Conservation (phyloP, 2,888 invertebrate genomes). For the Sympetrum striolatum region DNA sequence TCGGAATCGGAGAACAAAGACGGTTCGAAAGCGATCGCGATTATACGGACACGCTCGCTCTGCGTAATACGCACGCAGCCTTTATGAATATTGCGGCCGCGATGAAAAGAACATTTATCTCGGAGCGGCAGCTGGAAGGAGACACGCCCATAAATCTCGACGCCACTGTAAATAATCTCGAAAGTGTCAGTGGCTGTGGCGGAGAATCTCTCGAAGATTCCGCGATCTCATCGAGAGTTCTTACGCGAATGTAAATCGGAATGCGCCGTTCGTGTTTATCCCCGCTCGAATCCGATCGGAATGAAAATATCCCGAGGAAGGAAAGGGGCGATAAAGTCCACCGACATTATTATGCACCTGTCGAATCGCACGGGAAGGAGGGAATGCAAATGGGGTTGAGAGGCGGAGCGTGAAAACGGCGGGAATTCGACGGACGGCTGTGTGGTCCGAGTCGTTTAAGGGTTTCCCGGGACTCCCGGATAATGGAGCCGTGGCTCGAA, state of each 20-base stretch:
- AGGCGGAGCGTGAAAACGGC: not conserved
- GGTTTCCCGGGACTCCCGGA: not conserved
- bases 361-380: not conserved
- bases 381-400: not conserved
- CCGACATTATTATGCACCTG: not conserved
- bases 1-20: too few relatives aligned
- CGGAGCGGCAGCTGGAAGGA: not conserved
- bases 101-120: not conserved
- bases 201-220: not conserved
- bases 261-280: not conserved
- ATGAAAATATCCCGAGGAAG: not conserved
- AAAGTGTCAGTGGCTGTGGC: not conserved
- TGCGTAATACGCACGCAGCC: too few relatives aligned
- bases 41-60: too few relatives aligned
- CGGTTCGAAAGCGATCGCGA: too few relatives aligned
- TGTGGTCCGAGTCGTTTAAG: not conserved
- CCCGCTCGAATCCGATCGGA: not conserved
- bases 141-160: too few relatives aligned
- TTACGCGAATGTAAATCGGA: not conserved
- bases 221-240: not conserved
- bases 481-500: not conserved
- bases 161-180: not conserved
- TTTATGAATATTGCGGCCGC: not conserved
- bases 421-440: not conserved
- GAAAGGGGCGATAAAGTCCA: not conserved